A percentile compares a stretch with the other conserved stretches of the same genome.
phyloP scores from a whole-genome alignment of 2,888 invertebrate species.

The Diadegma fenestrale region DNA sequence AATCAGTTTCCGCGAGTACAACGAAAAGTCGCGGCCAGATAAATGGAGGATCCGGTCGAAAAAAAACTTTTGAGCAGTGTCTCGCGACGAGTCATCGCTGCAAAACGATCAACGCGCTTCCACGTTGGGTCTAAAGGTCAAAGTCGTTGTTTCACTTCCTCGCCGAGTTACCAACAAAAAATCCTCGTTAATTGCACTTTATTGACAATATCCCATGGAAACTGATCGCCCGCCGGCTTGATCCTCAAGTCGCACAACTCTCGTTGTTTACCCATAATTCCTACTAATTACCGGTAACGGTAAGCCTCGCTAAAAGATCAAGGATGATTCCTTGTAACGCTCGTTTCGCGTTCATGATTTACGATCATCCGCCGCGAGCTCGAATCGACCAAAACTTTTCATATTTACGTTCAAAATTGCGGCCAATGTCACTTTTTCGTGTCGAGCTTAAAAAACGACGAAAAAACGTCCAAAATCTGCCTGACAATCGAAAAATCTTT shows the following conservation, averaged over 20 bases:
- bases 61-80: not conserved
- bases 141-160: conserved; percentile 43
- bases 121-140: conserved; percentile 37
- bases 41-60: conserved; percentile 4
- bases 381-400: not conserved
- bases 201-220: not conserved
- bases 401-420: not conserved
- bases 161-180: not conserved
- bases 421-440: not conserved
- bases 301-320: not conserved
- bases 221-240: not conserved
- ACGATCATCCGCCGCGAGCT: not conserved
- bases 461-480: not conserved
- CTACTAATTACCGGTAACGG: not conserved
- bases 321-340: not conserved
- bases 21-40: not conserved
- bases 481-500: not conserved
- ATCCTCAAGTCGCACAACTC: not conserved
- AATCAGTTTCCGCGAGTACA: not conserved
- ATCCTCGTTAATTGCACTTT: not conserved
- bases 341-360: not conserved
- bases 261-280: not conserved
- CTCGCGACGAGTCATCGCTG: too few species aligned
- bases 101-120: too few species aligned
- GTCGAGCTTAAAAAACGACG: not conserved